Conservation (phyloP, 2,113 vertebrate species). For the Telmatochromis sp. region DNA sequence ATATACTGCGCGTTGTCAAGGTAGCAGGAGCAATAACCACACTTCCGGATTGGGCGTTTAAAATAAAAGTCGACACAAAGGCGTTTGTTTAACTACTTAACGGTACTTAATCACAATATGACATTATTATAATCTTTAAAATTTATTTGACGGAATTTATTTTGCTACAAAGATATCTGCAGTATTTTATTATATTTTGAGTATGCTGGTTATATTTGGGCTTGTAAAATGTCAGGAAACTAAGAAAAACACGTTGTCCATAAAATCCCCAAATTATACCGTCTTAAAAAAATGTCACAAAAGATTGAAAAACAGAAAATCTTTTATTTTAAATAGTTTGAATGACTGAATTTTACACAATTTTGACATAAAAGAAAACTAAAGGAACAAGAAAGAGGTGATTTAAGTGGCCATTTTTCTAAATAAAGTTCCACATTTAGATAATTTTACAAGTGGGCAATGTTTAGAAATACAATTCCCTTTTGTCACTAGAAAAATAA, state of each 20-base stretch:
- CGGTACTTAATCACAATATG: neutral
- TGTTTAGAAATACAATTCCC: neutral
- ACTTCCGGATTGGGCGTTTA: constrained; percentile 8
- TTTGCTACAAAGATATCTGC: neutral
- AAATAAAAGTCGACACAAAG: constrained; percentile 29
- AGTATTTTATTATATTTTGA: neutral
- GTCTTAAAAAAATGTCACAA: neutral
- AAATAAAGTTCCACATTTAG: neutral
- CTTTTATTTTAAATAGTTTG: neutral
- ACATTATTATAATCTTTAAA: neutral
- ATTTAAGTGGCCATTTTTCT: neutral
- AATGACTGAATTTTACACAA: neutral
- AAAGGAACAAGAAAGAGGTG: neutral
- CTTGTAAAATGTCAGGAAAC: neutral
- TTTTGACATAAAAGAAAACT: neutral
- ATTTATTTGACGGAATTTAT: neutral
- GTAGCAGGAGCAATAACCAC: neutral
- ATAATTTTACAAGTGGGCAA: neutral
- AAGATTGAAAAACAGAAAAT: neutral
- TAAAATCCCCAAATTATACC: neutral
- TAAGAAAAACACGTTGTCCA: neutral
- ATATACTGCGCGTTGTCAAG: constrained; percentile 2
- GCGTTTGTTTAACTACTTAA: neutral
- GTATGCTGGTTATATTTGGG: neutral
- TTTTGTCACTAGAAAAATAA: neutral